Base-by-base conservation (phyloP, 2,888 invertebrate species). In the Nymphalis c-album region DNA sequence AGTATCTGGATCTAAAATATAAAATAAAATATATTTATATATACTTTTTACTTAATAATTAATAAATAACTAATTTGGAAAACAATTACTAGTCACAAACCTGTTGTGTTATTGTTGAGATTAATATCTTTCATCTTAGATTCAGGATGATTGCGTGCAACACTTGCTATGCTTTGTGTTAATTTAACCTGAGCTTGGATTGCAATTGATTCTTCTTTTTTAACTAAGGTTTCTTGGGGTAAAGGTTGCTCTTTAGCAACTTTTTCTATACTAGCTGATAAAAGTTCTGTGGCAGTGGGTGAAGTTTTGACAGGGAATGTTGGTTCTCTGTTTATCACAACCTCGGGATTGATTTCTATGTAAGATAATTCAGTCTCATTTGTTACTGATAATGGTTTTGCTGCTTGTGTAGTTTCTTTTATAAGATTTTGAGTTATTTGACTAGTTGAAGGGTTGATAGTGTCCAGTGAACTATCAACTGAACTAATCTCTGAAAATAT, bases 41-140 rank as follows among this genome's bases (percentile, higher is more conserved):
- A n/a, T n/a, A n/a, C n/a, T n/a, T n/a, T n/a, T n/a, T n/a, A n/a
- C n/a, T n/a, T n/a, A n/a, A n/a, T n/a, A n/a, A n/a, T 45, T 22
- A 67, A 57, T 46, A 1, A 53, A 10, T 4, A 57, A 35, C 7
- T 18, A 18, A n/a, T n/a, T 20, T 59, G 17, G 16, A 26, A 17
- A 13, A 5, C 13, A 57, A 69, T 58, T 31, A 16, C 35, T 18
- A 63, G 22, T 60, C 18, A 85, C 85, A 74, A 77, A 91, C 91
- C 91, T 85, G 87, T 79, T 71, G 84, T 77, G 74, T 87, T 87
- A 84, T 80, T 89, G 71, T 89, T 91, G 71, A 87, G 82, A 76
- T 91, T 90, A 77, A 89, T 85, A 87, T 91, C 91, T 86, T 90
- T 91, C 90, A 91, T 91, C 76, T 86, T 90, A 77, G 79, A 74